phyloP scores from a whole-genome alignment of 2,797 vertebrate species.

The Sebastes minor region DNA sequence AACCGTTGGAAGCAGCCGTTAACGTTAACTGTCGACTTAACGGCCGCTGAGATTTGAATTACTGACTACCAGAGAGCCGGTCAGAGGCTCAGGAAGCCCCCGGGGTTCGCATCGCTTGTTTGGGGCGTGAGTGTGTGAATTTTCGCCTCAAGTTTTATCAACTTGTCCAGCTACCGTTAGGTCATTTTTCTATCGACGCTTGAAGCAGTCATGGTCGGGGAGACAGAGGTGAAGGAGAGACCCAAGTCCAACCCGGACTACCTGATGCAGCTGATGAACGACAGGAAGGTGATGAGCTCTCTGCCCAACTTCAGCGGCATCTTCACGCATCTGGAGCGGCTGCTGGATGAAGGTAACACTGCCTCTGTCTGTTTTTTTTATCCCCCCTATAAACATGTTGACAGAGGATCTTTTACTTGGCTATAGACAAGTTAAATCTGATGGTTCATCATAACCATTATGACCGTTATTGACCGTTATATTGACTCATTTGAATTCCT shows the following conservation, averaged over 20 bases:
- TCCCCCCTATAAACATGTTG: too few species aligned
- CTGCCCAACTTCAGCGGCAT: conserved; percentile 99
- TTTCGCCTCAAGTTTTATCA: conserved; percentile 1
- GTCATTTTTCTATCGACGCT: conserved; percentile 27
- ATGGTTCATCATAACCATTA: not conserved
- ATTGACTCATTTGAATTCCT: too few species aligned
- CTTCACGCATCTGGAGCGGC: conserved; percentile 88
- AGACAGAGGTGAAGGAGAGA: conserved; percentile 97
- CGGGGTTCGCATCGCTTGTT: conserved; percentile 46
- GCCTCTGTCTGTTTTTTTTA: not conserved
- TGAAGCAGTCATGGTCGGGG: conserved; percentile 83
- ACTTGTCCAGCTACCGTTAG: not conserved
- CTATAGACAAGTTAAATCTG: not conserved
- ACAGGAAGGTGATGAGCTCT: conserved; percentile 97
- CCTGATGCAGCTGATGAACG: conserved; percentile 99
- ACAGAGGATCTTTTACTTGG: not conserved
- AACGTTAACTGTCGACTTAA: conserved; percentile 16
- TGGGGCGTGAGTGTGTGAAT: conserved; percentile 13
- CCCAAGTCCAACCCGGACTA: conserved; percentile 98
- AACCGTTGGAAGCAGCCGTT: not conserved
- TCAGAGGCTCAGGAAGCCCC: conserved; percentile 49
- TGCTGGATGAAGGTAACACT: conserved; percentile 85
- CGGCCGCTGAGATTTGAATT: conserved; percentile 44
- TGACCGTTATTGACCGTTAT: too few species aligned
- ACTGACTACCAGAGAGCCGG: conserved; percentile 20